Evolutionary conservation across 2,113 vertebrate species (phyloP), one percentile per base, ranked within the genome.

Genomic region (Hucho hucho): DNA sequence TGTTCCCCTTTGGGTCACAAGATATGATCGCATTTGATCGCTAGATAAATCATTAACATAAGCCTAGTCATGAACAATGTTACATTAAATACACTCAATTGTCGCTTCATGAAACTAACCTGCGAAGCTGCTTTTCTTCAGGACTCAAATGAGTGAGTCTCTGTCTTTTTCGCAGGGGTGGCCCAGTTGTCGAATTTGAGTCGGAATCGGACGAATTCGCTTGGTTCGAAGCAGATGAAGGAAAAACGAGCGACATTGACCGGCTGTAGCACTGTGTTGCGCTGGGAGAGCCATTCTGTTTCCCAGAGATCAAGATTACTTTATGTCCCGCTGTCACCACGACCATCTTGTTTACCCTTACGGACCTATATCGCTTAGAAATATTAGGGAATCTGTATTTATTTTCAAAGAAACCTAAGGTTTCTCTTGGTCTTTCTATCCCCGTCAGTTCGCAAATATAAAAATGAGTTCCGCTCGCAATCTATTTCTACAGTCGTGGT

Each of bases 81-180:
- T 4, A 29, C 3, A 65, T 18, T 26, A 32, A 24, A 22, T 68
- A 64, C 6, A 68, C 28, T 16, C 9, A 68, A 43, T 22, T 14
- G 7, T 14, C 22, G 32, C 37, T 11, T 11, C 2, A 2, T 43
- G 7, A 43, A 43, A 24, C 91, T 76, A 85, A 99, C 97, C 97
- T 95, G 83, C 97, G 91, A 66, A 98, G 91, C 3, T 95, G 94
- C 82, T 99, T 99, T 86, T 99, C 97, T 78, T 99, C 97, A 0
- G 97, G 95, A 79, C 95, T 97, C 82, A 99, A 83, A 77, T 99
- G 97, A 1, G 97, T 97, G 73, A 99, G 95, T 49, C 97, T 90
- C 91, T 99, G 97, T 69, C 97, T 84, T 82, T 98, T 99, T 26
- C 97, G 92, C 1, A 94, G 75, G 14, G 93, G 93, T 5, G 91